phyloP scores from a whole-genome alignment of 2,113 vertebrate species.

The Ibidorhyncha struthersii region DNA sequence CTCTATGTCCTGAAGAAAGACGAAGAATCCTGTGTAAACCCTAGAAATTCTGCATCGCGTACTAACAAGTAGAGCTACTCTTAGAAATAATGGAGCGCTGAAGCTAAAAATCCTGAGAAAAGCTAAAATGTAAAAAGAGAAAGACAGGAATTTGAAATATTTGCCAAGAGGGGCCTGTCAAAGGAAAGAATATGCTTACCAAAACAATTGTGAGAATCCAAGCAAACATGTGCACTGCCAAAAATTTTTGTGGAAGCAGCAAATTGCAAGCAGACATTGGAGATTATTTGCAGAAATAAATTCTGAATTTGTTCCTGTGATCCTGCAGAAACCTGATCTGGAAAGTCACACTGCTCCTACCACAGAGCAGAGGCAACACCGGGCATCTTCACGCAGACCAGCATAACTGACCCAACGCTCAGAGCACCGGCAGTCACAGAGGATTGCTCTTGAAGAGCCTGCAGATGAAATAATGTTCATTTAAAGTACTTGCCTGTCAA shows the following conservation, averaged over 20 bases:
- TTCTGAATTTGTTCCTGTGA: neutral
- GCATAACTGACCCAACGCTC: rapidly evolving
- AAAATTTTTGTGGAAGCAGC: constrained; percentile 26
- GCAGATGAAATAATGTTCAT: rapidly evolving
- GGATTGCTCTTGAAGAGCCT: neutral
- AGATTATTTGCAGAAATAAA: neutral
- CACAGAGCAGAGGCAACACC: neutral
- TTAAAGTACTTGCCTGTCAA: neutral
- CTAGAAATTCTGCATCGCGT: neutral
- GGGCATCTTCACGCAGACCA: rapidly evolving
- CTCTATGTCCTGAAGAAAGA: neutral
- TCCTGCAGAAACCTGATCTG: neutral
- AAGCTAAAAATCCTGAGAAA: neutral
- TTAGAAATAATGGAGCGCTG: neutral
- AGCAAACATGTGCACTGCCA: constrained; percentile 43
- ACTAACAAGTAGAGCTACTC: neutral
- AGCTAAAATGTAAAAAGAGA: neutral
- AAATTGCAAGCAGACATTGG: constrained; percentile 1
- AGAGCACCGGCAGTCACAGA: rapidly evolving
- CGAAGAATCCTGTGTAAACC: neutral
- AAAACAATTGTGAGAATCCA: constrained; percentile 47
- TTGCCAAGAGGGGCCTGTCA: constrained; percentile 50
- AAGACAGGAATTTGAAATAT: constrained; percentile 33
- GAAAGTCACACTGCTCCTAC: neutral
- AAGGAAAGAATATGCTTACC: constrained; percentile 36